A percentile compares a stretch with the other conserved stretches of the same genome.
phyloP scores from a whole-genome alignment of 2,888 invertebrate genomes.

The Ennomos quercinarius region DNA sequence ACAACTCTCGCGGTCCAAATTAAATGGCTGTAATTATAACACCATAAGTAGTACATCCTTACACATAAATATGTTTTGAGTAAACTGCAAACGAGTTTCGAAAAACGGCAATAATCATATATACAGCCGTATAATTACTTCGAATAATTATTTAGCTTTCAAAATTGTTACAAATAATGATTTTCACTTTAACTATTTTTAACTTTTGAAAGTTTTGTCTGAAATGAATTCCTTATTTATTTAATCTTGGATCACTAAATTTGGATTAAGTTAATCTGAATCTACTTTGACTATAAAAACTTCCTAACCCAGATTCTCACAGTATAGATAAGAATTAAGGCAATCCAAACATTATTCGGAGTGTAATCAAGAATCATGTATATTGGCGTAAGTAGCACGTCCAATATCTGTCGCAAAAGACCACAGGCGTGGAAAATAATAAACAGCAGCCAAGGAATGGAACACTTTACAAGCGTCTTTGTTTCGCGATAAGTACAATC shows the following conservation, averaged over 20 bases:
- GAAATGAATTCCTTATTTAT: too few relatives aligned
- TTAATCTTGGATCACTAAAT: conserved; percentile 5
- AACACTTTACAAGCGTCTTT: too few relatives aligned
- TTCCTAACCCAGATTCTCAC: conserved; percentile 50
- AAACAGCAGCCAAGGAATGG: too few relatives aligned
- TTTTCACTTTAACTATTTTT: background rate
- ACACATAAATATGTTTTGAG: conserved; percentile 4
- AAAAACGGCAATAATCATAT: conserved; percentile 3
- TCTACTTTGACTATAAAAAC: conserved; percentile 13
- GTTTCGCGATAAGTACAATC: too few relatives aligned
- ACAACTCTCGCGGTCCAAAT: conserved; percentile 1
- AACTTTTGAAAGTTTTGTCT: background rate
- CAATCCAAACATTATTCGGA: conserved; percentile 58
- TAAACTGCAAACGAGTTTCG: conserved; percentile 3
- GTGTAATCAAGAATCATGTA: conserved; percentile 60
- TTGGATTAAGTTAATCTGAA: conserved; percentile 17
- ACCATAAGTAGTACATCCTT: conserved; percentile 7
- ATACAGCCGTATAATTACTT: background rate
- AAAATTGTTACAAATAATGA: background rate
- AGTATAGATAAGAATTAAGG: conserved; percentile 68
- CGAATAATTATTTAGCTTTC: background rate
- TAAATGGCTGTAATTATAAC: conserved; percentile 13
- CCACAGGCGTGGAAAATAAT: conserved; percentile 17
- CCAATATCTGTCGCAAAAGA: conserved; percentile 33
- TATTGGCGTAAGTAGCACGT: conserved; percentile 69